Evolutionary conservation across 2,888 invertebrate species (phyloP).

Genomic region (Philhelius pedissequus): DNA sequence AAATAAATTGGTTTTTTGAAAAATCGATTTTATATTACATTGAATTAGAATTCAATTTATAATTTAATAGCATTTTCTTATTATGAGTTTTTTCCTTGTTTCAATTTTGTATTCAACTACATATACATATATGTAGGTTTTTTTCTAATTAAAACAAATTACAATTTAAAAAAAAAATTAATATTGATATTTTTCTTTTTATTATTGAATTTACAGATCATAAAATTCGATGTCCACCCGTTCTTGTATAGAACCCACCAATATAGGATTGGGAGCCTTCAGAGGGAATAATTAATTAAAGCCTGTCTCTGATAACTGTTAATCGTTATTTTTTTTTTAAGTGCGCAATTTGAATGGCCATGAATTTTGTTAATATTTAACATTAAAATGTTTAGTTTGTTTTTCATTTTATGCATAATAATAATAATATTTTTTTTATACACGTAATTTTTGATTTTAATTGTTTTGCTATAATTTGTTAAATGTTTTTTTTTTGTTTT

Average conservation of each 20-base stretch:
- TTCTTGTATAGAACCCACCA: slow-evolving; percentile 26
- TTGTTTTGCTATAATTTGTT: neutral
- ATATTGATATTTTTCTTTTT: neutral
- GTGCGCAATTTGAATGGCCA: slow-evolving; percentile 42
- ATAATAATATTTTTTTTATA: neutral
- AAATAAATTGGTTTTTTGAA: no score
- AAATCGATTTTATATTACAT: no score
- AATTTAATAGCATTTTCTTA: no score
- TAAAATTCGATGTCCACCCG: slow-evolving; percentile 45
- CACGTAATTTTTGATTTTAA: neutral
- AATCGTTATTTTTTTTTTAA: slow-evolving; percentile 12
- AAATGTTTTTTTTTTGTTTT: neutral
- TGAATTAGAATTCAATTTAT: no score
- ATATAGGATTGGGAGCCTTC: slow-evolving; percentile 23
- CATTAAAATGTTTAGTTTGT: slow-evolving; percentile 27
- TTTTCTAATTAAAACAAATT: no score
- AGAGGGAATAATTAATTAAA: neutral
- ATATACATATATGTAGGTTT: no score
- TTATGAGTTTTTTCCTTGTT: no score
- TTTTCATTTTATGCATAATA: neutral
- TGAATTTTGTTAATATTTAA: slow-evolving; percentile 66
- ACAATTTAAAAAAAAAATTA: neutral
- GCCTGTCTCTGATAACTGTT: slow-evolving; percentile 25
- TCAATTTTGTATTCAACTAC: no score
- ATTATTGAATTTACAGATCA: slow-evolving; percentile 32